Base-by-base conservation (phyloP, 2,888 invertebrate genomes). In the Aquatica leii region DNA sequence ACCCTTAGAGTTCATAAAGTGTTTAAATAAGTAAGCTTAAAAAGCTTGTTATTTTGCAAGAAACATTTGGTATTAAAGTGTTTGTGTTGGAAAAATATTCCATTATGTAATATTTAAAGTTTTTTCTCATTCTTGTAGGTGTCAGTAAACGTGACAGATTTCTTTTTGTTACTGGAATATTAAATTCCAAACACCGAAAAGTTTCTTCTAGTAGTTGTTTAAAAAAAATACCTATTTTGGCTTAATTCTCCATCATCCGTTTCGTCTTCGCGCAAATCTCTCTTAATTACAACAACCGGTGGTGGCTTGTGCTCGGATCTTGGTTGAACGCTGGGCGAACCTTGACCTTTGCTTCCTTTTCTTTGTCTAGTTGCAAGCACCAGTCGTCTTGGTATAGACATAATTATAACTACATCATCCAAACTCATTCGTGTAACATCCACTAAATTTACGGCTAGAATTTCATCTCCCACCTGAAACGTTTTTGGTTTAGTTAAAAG, bases 321-420 rank as follows among this genome's bases (percentile, higher is more conserved):
- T 18, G 90, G 86, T 59, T 89, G 86, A 68, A 88, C 80, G 34
- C 86, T 86, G 43, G 87, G 86, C 4, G 86, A 86, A 63, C 80
- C 79, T 40, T 80, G 80, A 21, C 80, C 80, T 53, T 82, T 81
- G 69, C 81, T 82, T 81, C 90, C 91, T 82, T 92, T 90, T 71
- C 91, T 85, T 79, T 95, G 95, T 75, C 96, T 88, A 69, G 97
- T 97, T 74, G 96, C 96, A 69, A 99, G 87, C 69, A 98, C 91
- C 77, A 99, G 86, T 73, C 98, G 88, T 77, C 97, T 88, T 4
- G 99, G 98, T 84, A 99, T 99, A 77, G 97, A 97, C 96, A 99
- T 98, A 76, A 98, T 95, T 77, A 98, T 96, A 72, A 99, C 99
- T 69, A 99, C 99, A 82, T 99, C 99, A 82, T 99, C 98, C 76